Evolutionary conservation across 2,113 vertebrate species (phyloP), one percentile per base, ranked within the genome.

Genomic region (Fregata magnificens): DNA sequence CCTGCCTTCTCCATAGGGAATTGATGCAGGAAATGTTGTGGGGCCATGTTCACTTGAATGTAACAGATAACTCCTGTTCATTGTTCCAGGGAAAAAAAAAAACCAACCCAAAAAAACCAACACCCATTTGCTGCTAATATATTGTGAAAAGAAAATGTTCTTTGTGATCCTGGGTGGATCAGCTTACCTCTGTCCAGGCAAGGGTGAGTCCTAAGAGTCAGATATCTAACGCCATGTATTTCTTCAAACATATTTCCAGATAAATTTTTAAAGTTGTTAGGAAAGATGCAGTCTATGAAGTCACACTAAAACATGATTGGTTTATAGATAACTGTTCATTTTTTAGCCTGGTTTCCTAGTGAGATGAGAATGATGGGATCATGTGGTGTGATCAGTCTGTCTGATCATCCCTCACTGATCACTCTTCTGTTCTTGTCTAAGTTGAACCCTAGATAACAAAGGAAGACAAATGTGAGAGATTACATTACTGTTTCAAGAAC

Each of bases 21-120:
- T 53, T 59, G 58, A 93, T 96, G 74, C 95, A 97, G 97, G 97
- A 97, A 97, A 91, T 90, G 91, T 93, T 95, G 88, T 94, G 91
- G 67, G 94, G 74, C 93, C 82, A 32, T 44, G 42, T 66, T 93
- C 84, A 25, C 47, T 95, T 94, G 78, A 94, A 88, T 70, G 71
- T 77, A 86, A 92, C 59, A 94, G 94, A 96, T 87, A 97, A 95
- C 52, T 96, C 82, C 84, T 91, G 42, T 63, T 91, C 96, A 94
- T 96, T 96, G 94, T 96, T 97, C 45, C 50, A 66, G 62, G 6
- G 2, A 1, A 10, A 55, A 52, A 22, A 71, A 90, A 50, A 52
- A 34, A 55, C n/a, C n/a, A n/a, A n/a, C n/a, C n/a, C n/a, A 53
- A 87, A 58, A 52, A 20, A 3, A 50, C 21, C 11, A 56, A 82